Conservation (phyloP, 2,113 vertebrate species). For the Phoxinus phoxinus region DNA sequence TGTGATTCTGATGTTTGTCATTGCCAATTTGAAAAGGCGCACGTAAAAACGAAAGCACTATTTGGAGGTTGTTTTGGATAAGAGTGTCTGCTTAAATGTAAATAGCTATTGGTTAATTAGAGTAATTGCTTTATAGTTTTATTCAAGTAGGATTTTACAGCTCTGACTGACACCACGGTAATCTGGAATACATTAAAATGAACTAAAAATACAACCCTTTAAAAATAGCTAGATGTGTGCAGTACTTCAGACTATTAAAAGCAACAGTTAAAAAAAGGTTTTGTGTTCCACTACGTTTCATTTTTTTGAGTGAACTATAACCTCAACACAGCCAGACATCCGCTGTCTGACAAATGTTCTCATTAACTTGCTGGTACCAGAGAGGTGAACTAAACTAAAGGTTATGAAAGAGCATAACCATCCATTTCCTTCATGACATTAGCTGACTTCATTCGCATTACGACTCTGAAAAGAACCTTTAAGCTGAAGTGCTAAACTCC, state of each 20-base stretch:
- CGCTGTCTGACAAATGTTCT: slow-evolving; percentile 11
- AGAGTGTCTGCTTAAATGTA: not conserved
- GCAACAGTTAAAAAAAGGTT: not conserved
- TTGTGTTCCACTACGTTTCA: not conserved
- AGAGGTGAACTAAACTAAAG: not conserved
- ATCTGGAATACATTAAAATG: not conserved
- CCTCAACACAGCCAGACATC: slow-evolving; percentile 5
- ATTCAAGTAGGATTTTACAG: not conserved
- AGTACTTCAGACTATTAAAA: no score
- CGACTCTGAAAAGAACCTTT: slow-evolving; percentile 46
- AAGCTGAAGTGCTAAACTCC: slow-evolving; percentile 34
- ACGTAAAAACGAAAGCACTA: not conserved
- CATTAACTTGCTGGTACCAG: slow-evolving; percentile 2
- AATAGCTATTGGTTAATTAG: not conserved
- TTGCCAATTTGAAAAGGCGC: not conserved
- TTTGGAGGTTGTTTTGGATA: not conserved
- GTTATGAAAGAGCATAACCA: slow-evolving; percentile 28
- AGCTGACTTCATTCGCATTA: slow-evolving; percentile 52
- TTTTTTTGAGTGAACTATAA: not conserved
- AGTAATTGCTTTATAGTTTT: not conserved
- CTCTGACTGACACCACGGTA: not conserved
- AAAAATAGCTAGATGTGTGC: not conserved
- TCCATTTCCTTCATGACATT: slow-evolving; percentile 30
- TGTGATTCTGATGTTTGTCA: not conserved
- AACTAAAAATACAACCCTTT: not conserved